These are phyloP conservation scores for Blennius ocellaris DNA, from an alignment of 2,113 vertebrate genomes.

Conservation along the genomic window DNA sequence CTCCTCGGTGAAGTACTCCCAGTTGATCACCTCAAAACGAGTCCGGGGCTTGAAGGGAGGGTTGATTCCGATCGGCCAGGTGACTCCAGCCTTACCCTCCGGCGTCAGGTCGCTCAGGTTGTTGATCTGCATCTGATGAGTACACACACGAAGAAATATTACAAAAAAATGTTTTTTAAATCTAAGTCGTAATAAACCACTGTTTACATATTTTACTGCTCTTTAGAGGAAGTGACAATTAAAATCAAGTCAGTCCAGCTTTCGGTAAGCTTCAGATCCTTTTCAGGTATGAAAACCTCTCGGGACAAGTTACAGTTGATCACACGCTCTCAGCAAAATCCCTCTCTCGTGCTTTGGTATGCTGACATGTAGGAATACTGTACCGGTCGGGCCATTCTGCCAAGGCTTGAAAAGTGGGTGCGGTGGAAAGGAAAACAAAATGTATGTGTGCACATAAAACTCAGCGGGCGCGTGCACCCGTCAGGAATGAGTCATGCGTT, in stretches of 20 bases:
- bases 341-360: not conserved
- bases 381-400: conserved; percentile 36
- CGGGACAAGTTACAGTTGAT: conserved; percentile 25
- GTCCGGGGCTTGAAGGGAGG: conserved; percentile 90
- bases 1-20: conserved; percentile 98
- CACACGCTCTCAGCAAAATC: not conserved
- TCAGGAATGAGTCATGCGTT: not conserved
- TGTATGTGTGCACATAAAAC: conserved; percentile 11
- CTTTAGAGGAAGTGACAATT: conserved; percentile 5
- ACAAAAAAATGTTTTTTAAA: no score
- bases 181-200: not conserved
- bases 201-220: not conserved
- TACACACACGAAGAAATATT: conserved; percentile 20
- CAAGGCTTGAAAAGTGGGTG: conserved; percentile 2
- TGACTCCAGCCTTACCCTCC: conserved; percentile 88
- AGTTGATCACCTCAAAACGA: conserved; percentile 95
- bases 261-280: conserved; percentile 22
- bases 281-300: conserved; percentile 10
- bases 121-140: conserved; percentile 90
- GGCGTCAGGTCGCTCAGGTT: conserved; percentile 93
- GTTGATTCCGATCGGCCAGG: conserved; percentile 94
- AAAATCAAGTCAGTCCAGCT: conserved; percentile 14
- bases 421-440: conserved; percentile 15
- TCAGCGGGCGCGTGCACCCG: conserved; percentile 1
- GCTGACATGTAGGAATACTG: conserved; percentile 31